These are phyloP conservation scores for Lapara coniferarum DNA, from an alignment of 2,888 invertebrate genomes.

Conservation along the genomic window DNA sequence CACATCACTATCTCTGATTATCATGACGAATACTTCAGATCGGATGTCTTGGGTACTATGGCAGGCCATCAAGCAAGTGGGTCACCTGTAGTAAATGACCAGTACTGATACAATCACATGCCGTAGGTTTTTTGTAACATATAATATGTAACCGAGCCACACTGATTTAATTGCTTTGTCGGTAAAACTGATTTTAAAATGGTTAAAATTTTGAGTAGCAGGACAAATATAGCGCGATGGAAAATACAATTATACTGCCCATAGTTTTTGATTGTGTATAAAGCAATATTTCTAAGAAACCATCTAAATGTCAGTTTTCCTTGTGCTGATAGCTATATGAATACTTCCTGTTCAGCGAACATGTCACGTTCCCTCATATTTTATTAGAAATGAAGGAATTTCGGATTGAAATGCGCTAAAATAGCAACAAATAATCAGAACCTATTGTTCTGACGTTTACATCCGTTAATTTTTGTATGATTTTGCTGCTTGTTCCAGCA, in stretches of 20 bases:
- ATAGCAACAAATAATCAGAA: neutral
- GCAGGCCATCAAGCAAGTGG: too few species aligned
- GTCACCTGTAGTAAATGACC: too few species aligned
- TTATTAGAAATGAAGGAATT: neutral
- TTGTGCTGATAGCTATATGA: neutral
- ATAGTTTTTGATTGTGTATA: too few species aligned
- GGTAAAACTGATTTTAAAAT: too few species aligned
- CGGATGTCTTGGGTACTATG: neutral
- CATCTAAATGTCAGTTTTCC: neutral
- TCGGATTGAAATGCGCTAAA: neutral
- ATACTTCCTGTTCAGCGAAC: neutral
- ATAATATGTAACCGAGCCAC: too few species aligned
- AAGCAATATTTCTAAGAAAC: too few species aligned
- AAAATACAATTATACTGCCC: too few species aligned
- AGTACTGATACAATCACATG: too few species aligned
- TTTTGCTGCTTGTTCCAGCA: neutral
- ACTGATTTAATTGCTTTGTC: too few species aligned
- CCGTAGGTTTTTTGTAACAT: too few species aligned
- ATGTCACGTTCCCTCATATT: neutral
- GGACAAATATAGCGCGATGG: too few species aligned
- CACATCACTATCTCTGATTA: conserved; percentile 13
- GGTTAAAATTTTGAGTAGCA: too few species aligned
- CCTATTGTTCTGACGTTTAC: neutral
- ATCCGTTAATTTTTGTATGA: neutral
- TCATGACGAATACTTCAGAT: neutral